phyloP scores from a whole-genome alignment of 2,113 vertebrate species.

The Emydura subglobosa region DNA sequence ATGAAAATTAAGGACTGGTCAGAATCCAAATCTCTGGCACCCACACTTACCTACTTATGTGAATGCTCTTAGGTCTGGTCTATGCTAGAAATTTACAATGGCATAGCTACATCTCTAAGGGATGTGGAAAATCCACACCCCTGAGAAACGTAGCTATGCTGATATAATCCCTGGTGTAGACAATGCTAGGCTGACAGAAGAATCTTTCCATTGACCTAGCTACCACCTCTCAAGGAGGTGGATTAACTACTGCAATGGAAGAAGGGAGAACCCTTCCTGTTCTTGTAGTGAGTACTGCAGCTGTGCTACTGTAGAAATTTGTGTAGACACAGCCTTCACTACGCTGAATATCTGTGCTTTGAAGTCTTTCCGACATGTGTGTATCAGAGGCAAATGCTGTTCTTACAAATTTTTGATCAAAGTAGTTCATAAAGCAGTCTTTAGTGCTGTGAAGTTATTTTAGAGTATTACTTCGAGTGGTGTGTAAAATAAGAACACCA shows the following conservation, averaged over 20 bases:
- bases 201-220: background rate
- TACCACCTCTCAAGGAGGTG: background rate
- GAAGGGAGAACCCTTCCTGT: background rate
- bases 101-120: background rate
- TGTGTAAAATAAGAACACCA: background rate
- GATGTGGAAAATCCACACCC: background rate
- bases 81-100: background rate
- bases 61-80: background rate
- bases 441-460: slow-evolving; percentile 18
- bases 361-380: background rate
- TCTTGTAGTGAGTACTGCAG: background rate
- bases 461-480: background rate
- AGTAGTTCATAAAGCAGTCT: background rate
- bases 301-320: background rate
- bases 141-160: background rate
- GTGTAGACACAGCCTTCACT: background rate
- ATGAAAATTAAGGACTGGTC: background rate
- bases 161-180: background rate
- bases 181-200: background rate
- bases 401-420: background rate
- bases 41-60: background rate
- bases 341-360: slow-evolving; percentile 1
- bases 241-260: background rate
- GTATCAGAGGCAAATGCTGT: background rate
- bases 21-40: slow-evolving; percentile 1